Percentiles rank a stretch among this genome's conserved stretches.
phyloP scores from a whole-genome alignment of 2,113 vertebrate species.

The Arothron firmamentum region DNA sequence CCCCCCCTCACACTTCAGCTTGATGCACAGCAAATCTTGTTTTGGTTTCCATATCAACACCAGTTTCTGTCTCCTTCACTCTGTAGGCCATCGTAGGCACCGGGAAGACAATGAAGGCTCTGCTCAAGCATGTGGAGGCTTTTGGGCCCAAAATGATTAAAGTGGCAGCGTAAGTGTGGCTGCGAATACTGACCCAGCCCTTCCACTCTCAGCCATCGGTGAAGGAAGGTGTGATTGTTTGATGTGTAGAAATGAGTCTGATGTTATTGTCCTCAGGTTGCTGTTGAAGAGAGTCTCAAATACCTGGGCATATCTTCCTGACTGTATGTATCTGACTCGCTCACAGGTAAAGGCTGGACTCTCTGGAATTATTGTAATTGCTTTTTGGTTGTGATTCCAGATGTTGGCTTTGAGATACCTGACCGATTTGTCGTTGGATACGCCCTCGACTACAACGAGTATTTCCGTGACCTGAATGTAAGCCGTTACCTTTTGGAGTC shows the following conservation, averaged over 20 bases:
- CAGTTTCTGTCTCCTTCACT: conserved; percentile 4
- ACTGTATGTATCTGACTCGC: conserved; percentile 79
- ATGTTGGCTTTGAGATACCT: conserved; percentile 93
- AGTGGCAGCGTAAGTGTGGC: conserved; percentile 82
- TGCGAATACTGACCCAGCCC: not conserved
- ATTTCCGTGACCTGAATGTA: conserved; percentile 92
- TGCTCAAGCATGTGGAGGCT: conserved; percentile 81
- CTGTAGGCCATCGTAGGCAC: conserved; percentile 87
- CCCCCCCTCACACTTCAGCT: not conserved
- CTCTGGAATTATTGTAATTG: conserved; percentile 5
- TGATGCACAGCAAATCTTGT: not conserved
- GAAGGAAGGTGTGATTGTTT: too few relatives aligned
- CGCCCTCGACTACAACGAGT: conserved; percentile 94
- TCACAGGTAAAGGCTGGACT: not conserved
- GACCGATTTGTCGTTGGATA: conserved; percentile 92
- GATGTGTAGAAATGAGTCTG: conserved; percentile 1
- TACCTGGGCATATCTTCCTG: conserved; percentile 79
- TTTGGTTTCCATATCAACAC: conserved; percentile 26
- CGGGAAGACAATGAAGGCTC: conserved; percentile 85
- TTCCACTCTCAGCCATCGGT: too few relatives aligned
- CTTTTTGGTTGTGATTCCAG: conserved; percentile 65
- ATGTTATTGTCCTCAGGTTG: conserved; percentile 72
- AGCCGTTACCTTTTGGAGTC: conserved; percentile 55
- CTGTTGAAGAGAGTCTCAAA: conserved; percentile 85
- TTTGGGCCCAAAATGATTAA: conserved; percentile 90